phyloP scores from a whole-genome alignment of 2,797 vertebrate species.

The Pristis pectinata region DNA sequence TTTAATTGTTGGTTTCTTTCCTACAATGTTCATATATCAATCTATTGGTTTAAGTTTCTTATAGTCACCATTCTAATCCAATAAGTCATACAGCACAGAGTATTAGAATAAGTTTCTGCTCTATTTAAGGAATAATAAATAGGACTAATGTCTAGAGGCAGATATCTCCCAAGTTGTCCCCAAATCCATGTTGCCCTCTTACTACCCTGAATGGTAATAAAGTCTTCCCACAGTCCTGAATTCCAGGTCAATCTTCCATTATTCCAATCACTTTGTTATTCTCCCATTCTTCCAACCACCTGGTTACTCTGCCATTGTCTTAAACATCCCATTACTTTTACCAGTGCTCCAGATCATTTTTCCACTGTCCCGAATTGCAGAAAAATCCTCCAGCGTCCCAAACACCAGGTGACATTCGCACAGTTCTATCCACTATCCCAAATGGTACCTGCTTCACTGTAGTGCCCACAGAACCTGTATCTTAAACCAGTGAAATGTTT shows the following conservation, averaged over 20 bases:
- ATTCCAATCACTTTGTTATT: neutral
- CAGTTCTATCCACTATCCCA: neutral
- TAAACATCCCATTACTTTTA: neutral
- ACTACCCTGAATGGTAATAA: neutral
- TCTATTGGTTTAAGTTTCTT: slow-evolving; percentile 15
- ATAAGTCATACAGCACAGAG: neutral
- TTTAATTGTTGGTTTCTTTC: slow-evolving; percentile 27
- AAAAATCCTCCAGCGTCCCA: neutral
- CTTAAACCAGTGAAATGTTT: neutral
- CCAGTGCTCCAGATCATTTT: too few relatives aligned
- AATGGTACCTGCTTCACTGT: neutral
- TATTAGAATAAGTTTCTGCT: neutral
- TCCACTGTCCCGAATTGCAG: neutral
- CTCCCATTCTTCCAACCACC: neutral
- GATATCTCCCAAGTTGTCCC: neutral
- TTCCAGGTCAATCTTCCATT: neutral
- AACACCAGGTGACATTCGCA: neutral
- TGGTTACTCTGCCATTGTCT: neutral
- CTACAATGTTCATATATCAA: slow-evolving; percentile 24
- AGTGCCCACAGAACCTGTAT: neutral
- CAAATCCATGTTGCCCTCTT: neutral
- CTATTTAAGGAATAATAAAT: neutral
- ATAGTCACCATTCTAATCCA: neutral
- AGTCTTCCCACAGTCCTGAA: neutral
- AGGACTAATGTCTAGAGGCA: neutral